These are phyloP conservation scores for Sialia sialis DNA, from an alignment of 2,113 vertebrate species.

Conservation along the genomic window DNA sequence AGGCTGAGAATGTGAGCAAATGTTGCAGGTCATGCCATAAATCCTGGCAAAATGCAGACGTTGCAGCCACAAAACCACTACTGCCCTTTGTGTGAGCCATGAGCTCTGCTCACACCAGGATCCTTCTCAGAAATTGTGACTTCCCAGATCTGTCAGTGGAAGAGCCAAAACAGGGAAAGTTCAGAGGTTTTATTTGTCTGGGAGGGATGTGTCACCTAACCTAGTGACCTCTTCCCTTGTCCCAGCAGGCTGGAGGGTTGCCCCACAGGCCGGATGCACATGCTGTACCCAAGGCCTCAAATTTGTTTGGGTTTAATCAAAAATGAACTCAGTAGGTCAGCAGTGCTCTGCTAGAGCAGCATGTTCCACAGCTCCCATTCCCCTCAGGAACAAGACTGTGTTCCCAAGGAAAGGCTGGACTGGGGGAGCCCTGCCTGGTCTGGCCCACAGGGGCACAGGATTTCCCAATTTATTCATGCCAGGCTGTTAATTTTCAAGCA, in stretches of 20 bases:
- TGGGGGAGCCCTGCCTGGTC: not conserved
- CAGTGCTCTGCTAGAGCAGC: not conserved
- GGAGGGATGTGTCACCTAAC: not conserved
- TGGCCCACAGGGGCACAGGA: not conserved
- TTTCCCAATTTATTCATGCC: not conserved
- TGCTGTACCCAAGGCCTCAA: not conserved
- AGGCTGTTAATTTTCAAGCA: not conserved
- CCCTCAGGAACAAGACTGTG: fast-evolving
- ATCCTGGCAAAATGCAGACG: not conserved
- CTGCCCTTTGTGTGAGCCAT: not conserved
- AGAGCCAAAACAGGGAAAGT: not conserved
- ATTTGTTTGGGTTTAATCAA: not conserved
- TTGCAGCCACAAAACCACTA: fast-evolving
- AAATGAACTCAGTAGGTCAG: not conserved
- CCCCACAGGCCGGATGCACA: not conserved
- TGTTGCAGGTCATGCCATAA: not conserved
- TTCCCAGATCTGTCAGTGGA: not conserved
- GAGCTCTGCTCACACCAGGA: not conserved
- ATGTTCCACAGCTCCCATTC: not conserved
- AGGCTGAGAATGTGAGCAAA: fast-evolving
- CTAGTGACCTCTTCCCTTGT: not conserved
- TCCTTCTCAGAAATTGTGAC: not conserved
- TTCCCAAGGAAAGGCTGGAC: not conserved
- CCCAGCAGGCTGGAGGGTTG: not conserved
- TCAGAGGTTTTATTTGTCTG: not conserved